Conservation (phyloP, 2,888 invertebrate genomes). For the Oscheius onirici region DNA sequence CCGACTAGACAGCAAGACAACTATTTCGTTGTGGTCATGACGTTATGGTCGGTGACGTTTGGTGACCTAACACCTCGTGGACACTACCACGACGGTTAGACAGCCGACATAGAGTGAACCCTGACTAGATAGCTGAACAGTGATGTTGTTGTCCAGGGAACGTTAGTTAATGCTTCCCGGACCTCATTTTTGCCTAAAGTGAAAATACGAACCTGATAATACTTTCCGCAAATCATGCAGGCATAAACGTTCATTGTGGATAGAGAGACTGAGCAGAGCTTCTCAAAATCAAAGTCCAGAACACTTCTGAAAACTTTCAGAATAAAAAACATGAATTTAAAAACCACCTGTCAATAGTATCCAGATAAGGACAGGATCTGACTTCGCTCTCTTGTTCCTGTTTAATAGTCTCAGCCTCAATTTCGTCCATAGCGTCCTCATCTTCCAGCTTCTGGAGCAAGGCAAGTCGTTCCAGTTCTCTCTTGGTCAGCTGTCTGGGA, state of each 20-base stretch:
- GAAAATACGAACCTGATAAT: slow-evolving; percentile 79
- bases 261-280: slow-evolving; percentile 94
- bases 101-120: no score
- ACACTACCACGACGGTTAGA: no score
- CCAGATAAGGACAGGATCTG: slow-evolving; percentile 87
- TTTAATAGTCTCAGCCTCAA: neutral
- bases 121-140: no score
- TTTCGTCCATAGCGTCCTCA: slow-evolving; percentile 15
- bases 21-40: no score
- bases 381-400: slow-evolving; percentile 45
- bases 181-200: slow-evolving; percentile 24
- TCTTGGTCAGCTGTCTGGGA: slow-evolving; percentile 12
- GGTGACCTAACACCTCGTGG: no score
- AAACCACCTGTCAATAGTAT: slow-evolving; percentile 88
- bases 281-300: slow-evolving; percentile 99
- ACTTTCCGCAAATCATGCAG: slow-evolving; percentile 98
- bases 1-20: no score
- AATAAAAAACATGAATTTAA: neutral
- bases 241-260: slow-evolving; percentile 99
- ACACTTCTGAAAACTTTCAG: slow-evolving; percentile 78
- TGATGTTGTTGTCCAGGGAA: no score
- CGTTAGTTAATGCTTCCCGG: no score
- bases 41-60: no score
- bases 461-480: slow-evolving; percentile 51
- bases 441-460: slow-evolving; percentile 47